Conservation (phyloP, 2,888 invertebrate species). For the Epinotia bilunana region DNA sequence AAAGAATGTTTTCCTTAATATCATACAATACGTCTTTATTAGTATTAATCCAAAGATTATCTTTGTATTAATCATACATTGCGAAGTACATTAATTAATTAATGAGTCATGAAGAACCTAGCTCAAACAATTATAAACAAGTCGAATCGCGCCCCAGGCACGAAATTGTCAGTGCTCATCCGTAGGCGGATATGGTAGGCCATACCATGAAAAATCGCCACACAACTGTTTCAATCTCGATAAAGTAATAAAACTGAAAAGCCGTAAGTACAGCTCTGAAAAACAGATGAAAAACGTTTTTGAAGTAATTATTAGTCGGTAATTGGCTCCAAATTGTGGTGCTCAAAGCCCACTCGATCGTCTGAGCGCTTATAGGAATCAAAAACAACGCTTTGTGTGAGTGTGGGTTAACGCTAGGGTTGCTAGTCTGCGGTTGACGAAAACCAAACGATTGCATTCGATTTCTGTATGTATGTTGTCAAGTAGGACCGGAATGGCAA, state of each 20-base stretch:
- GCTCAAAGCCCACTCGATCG: conserved; percentile 31
- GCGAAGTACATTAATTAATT: too few relatives aligned
- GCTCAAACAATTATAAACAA: too few relatives aligned
- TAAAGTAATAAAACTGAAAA: not conserved
- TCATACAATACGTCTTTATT: too few relatives aligned
- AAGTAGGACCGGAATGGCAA: too few relatives aligned
- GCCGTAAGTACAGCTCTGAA: not conserved
- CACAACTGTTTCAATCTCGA: not conserved
- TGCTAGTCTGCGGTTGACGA: not conserved
- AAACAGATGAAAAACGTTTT: not conserved
- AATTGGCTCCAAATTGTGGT: conserved; percentile 31
- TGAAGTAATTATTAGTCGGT: not conserved
- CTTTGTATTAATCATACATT: too few relatives aligned
- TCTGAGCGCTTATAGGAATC: conserved; percentile 24
- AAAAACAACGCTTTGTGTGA: conserved; percentile 36
- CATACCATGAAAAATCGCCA: not conserved
- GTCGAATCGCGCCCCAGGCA: too few relatives aligned
- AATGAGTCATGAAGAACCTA: too few relatives aligned
- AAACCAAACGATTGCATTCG: too few relatives aligned
- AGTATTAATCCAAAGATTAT: too few relatives aligned
- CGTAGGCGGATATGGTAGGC: too few relatives aligned
- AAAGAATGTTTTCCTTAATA: too few relatives aligned
- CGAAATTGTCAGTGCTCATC: not conserved
- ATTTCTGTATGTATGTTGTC: too few relatives aligned
- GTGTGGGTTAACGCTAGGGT: conserved; percentile 19